Evolutionary conservation across 2,797 vertebrate species (phyloP), one percentile per base, ranked within the genome.

Genomic region (Percopsis omiscomaycus): DNA sequence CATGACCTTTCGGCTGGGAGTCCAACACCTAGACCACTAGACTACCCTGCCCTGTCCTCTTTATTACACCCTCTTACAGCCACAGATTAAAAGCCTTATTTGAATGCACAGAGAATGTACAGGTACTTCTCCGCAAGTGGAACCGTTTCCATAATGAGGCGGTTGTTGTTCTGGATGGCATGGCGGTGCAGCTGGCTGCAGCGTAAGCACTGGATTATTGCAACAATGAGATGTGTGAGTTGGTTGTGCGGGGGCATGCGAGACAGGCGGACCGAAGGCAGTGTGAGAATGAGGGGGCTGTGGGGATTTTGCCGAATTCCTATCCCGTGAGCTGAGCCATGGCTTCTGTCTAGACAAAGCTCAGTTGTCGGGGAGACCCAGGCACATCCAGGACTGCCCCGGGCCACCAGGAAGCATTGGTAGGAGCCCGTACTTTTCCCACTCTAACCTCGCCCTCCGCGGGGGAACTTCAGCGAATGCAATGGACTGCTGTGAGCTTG

Each of bases 271-370:
- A 73, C 68, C 68, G 64, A 77, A 82, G 76, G 80, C 86, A 81
- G 74, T 84, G 81, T 77, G 79, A 84, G 83, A 81, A 75, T 65
- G 80, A 83, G 75, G 66, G 75, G 55, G 74, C 22, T 22, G 22
- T 83, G 78, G 87, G 85, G 83, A 74, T 88, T 86, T 78, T 22
- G 68, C 73, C 69, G 69, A 87, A 92, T 90, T 90, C 85, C 83
- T 88, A 74, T 84, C 79, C 67, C 64, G 76, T 91, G 85, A 92
- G 87, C 77, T 30, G 73, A 71, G 86, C 78, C 59, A 81, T 79
- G 83, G 77, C 86, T 87, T 82, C 84, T 82, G 86, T 90, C 89
- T 90, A 91, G 89, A 93, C 90, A 84, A 85, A 86, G 85, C 84
- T 81, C 77, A 75, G 85, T 84, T 86, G 80, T 86, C 84, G 80